These are phyloP conservation scores for Odontomachus brunneus DNA, from an alignment of 1,140 invertebrate species.

Conservation along the genomic window DNA sequence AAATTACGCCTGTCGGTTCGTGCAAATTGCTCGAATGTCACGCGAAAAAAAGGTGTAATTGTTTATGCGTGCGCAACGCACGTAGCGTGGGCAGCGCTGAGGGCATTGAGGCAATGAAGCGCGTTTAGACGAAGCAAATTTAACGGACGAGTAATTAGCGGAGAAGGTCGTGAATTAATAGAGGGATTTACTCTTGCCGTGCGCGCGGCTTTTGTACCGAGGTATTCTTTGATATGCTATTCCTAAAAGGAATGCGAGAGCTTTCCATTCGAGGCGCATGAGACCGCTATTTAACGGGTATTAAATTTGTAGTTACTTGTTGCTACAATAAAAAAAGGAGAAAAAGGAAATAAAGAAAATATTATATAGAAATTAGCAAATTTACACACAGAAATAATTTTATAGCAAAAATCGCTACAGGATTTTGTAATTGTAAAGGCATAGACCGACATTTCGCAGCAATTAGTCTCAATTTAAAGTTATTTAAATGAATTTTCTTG, in stretches of 20 bases:
- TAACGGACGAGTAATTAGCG: neutral
- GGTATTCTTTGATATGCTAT: neutral
- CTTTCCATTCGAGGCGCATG: neutral
- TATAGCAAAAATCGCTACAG: no score
- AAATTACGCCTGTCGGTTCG: no score
- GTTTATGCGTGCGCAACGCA: neutral
- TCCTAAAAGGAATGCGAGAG: constrained; percentile 6
- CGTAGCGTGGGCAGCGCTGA: neutral
- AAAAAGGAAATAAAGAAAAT: no score
- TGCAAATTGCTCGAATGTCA: neutral
- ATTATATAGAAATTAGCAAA: no score
- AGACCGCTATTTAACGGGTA: neutral
- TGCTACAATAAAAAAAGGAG: no score
- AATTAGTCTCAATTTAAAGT: neutral
- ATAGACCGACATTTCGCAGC: no score
- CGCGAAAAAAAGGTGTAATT: constrained; percentile 11
- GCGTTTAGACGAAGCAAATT: neutral
- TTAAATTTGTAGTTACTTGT: no score
- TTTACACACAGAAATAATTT: no score
- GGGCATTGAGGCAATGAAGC: neutral
- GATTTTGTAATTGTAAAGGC: no score
- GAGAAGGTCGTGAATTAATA: constrained; percentile 22
- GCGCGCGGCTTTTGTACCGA: neutral
- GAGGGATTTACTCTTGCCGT: constrained; percentile 3
- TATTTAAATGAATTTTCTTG: neutral